Evolutionary conservation across 2,113 vertebrate species (phyloP).

Genomic region (Glaucidium brasilianum): DNA sequence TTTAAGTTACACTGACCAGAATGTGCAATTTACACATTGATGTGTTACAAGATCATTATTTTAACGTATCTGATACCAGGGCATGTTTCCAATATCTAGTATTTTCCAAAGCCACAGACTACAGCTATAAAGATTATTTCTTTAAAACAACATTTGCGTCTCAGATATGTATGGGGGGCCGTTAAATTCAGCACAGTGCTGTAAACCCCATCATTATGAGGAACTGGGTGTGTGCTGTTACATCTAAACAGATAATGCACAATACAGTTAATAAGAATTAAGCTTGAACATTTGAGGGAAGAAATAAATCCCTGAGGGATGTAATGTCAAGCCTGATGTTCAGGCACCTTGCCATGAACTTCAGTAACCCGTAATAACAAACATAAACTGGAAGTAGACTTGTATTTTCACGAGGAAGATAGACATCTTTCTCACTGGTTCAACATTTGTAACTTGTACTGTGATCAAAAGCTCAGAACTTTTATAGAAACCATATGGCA

Average conservation of each 20-base stretch:
- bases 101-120: neutral
- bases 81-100: neutral
- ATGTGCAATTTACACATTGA: neutral
- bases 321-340: neutral
- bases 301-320: neutral
- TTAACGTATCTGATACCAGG: neutral
- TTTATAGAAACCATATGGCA: neutral
- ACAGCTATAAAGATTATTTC: neutral
- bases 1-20: neutral
- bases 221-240: neutral
- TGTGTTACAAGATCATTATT: neutral
- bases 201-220: neutral
- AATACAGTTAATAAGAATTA: neutral
- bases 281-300: neutral
- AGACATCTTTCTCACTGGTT: neutral
- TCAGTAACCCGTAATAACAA: neutral
- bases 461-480: neutral
- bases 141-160: neutral
- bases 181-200: neutral
- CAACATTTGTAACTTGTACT: neutral
- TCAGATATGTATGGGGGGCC: neutral
- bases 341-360: neutral
- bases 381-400: neutral
- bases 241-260: neutral
- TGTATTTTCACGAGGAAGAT: neutral